Percentiles rank a stretch among this genome's conserved stretches.
phyloP scores from a whole-genome alignment of 2,797 vertebrate genomes.

The Sebastes melanostomus region DNA sequence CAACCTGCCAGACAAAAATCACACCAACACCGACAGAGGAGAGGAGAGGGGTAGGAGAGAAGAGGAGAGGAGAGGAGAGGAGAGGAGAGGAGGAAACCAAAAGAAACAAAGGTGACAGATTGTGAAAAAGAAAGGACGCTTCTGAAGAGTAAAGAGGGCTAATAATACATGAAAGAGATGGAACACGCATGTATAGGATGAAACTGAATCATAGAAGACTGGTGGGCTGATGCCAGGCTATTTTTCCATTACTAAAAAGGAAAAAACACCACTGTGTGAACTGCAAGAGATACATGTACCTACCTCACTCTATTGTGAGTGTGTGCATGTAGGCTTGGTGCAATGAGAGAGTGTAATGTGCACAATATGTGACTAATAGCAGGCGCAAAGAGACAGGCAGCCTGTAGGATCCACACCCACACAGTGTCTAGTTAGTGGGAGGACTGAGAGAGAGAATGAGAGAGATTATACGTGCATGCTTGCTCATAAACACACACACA shows the following conservation, averaged over 20 bases:
- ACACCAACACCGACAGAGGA: constrained; percentile 23
- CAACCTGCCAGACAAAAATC: constrained; percentile 58
- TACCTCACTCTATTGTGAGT: constrained; percentile 8
- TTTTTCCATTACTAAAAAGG: constrained; percentile 42
- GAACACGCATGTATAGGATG: constrained; percentile 34
- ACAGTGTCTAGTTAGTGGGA: constrained; percentile 71
- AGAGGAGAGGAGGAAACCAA: neutral
- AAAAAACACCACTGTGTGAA: constrained; percentile 13
- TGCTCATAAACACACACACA: neutral
- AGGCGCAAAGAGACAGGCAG: constrained; percentile 61
- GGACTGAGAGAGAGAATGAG: constrained; percentile 64
- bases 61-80: neutral
- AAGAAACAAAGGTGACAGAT: constrained; percentile 14
- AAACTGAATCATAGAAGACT: constrained; percentile 46
- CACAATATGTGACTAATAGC: constrained; percentile 74
- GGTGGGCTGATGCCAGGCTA: constrained; percentile 46
- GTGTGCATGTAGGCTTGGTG: constrained; percentile 16
- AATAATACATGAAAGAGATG: constrained; percentile 32
- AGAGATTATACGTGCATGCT: constrained; percentile 28
- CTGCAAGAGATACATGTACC: constrained; percentile 10
- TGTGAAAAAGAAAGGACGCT: constrained; percentile 10
- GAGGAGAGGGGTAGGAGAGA: neutral
- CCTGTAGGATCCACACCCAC: constrained; percentile 72
- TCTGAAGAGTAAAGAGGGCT: constrained; percentile 20
- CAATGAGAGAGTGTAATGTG: constrained; percentile 50